Percentiles rank a stretch among this genome's conserved stretches.
These are phyloP conservation scores for Bos taurus DNA, from an alignment of 2,113 vertebrate genomes.

Conservation along the genomic window DNA sequence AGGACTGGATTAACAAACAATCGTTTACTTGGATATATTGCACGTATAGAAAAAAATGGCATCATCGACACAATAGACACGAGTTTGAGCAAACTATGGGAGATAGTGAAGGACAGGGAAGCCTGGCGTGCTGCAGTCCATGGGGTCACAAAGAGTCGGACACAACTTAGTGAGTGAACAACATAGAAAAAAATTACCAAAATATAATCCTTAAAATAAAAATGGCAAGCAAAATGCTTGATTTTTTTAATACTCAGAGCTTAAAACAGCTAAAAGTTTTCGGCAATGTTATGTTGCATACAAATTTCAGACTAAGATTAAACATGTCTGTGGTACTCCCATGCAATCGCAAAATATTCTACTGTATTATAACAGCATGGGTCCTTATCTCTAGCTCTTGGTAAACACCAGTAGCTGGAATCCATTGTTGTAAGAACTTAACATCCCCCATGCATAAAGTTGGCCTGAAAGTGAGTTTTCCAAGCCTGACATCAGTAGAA, in stretches of 20 bases:
- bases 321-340: constrained; percentile 30
- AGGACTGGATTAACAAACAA: not conserved
- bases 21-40: constrained; percentile 3
- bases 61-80: not conserved
- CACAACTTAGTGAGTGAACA: not conserved
- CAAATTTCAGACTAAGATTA: constrained; percentile 56
- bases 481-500: constrained; percentile 52
- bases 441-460: not conserved
- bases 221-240: constrained; percentile 32
- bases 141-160: not conserved
- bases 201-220: constrained; percentile 52
- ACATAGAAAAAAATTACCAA: not conserved
- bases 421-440: constrained; percentile 61
- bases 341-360: not conserved
- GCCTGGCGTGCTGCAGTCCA: not conserved
- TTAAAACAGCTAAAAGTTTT: constrained; percentile 57
- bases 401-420: constrained; percentile 65
- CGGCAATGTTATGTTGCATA: constrained; percentile 38
- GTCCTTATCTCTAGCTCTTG: constrained; percentile 46
- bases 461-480: constrained; percentile 33
- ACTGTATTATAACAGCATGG: constrained; percentile 52
- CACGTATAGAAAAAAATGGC: not conserved
- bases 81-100: not conserved
- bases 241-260: constrained; percentile 24
- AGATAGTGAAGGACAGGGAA: not conserved